phyloP scores from a whole-genome alignment of 1,140 invertebrate genomes.

The Caenorhabditis inopinata region DNA sequence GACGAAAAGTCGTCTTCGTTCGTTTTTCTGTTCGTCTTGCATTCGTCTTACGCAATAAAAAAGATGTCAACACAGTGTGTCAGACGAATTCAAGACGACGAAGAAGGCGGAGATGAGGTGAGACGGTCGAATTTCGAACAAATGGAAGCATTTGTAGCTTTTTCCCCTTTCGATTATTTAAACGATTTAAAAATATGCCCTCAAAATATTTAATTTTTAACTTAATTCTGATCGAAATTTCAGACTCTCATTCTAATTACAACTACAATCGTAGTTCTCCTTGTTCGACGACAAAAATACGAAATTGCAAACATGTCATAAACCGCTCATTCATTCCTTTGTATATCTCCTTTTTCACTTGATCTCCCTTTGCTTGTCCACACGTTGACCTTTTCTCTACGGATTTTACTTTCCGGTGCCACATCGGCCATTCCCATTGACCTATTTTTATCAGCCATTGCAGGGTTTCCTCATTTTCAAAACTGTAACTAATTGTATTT shows the following conservation, averaged over 20 bases:
- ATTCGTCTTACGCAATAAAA: too few relatives aligned
- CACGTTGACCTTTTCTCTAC: neutral
- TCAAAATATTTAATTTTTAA: too few relatives aligned
- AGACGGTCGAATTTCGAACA: too few relatives aligned
- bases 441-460: conserved; percentile 21
- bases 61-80: too few relatives aligned
- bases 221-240: neutral
- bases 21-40: too few relatives aligned
- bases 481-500: too few relatives aligned
- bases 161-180: too few relatives aligned
- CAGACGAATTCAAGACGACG: too few relatives aligned
- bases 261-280: neutral
- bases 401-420: conserved; percentile 14
- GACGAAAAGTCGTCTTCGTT: too few relatives aligned
- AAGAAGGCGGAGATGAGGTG: too few relatives aligned
- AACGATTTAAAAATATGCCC: too few relatives aligned
- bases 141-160: too few relatives aligned
- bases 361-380: neutral
- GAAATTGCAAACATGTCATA: conserved; percentile 17
- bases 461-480: conserved; percentile 1
- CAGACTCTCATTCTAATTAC: neutral
- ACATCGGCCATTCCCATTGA: conserved; percentile 24
- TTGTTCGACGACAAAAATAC: conserved; percentile 9
- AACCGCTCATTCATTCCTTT: neutral
- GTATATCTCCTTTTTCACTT: neutral